Evolutionary conservation across 1,140 invertebrate genomes (phyloP).

Genomic region (Acromyrmex echinatior): DNA sequence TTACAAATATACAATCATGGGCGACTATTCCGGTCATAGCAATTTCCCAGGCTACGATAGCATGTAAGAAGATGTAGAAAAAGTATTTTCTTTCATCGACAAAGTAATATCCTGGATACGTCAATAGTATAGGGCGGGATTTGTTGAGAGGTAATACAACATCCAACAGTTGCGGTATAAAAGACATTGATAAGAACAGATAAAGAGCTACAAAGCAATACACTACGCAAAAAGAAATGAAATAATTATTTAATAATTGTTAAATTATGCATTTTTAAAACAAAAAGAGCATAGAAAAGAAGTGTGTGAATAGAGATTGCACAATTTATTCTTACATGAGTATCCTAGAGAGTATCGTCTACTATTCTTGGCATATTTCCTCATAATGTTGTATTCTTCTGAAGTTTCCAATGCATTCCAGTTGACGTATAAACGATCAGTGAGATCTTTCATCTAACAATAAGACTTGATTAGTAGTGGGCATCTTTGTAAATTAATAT

Average conservation of each 20-base stretch:
- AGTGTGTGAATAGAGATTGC: neutral
- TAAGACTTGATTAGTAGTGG: neutral
- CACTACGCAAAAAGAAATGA: neutral
- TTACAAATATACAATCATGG: slow-evolving; percentile 26
- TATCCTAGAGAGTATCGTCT: slow-evolving; percentile 37
- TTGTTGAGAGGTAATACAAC: slow-evolving; percentile 47
- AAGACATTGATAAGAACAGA: slow-evolving; percentile 17
- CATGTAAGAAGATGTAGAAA: slow-evolving; percentile 13
- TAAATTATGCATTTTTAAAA: neutral
- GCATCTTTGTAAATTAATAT: neutral
- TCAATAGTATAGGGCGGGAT: slow-evolving; percentile 25
- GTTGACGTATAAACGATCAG: slow-evolving; percentile 9
- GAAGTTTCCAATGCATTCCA: neutral
- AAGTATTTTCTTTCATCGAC: slow-evolving; percentile 50
- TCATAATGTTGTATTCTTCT: slow-evolving; percentile 46
- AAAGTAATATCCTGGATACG: slow-evolving; percentile 46
- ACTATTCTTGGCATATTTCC: slow-evolving; percentile 35
- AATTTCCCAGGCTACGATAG: neutral
- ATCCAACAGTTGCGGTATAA: slow-evolving; percentile 44
- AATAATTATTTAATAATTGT: neutral
- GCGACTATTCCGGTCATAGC: slow-evolving; percentile 9
- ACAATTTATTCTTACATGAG: slow-evolving; percentile 31
- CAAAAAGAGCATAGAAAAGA: too few species aligned
- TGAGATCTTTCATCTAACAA: slow-evolving; percentile 41
- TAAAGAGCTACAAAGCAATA: neutral